Evolutionary conservation across 2,113 vertebrate genomes (phyloP), one percentile per base, ranked within the genome.

Genomic region (Dryoscopus gambensis): DNA sequence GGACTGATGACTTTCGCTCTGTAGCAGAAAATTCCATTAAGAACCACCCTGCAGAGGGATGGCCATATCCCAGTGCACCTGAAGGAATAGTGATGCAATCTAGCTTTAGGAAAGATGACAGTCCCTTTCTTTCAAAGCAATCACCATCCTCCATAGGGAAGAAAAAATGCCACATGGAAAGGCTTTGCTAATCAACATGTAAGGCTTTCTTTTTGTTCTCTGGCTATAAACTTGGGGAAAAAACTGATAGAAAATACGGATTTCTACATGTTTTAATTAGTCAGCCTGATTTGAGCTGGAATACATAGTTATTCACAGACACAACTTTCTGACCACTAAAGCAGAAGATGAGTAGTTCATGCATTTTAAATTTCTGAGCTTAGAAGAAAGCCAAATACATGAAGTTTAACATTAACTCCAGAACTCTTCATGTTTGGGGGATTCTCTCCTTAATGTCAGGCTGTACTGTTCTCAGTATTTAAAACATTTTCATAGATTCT

Each of bases 21-120:
- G 50, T 37, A 80, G 71, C 67, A 91, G 75, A 91, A 94, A 91
- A 91, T 74, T 84, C 71, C 44, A 56, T 80, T 83, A 93, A 80
- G 67, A 88, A 70, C 24, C 4, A 1, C 18, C 64, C 8, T 0
- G 8, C 31, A 84, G 75, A 65, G 33, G 27, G 24, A 40, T 1
- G 1, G 39, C 27, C 57, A 63, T 35, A 56, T 67, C 63, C 59
- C 59, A 35, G 37, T 10, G 50, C 47, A 70, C 33, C 52, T 59
- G 64, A 88, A 84, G 55, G 59, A 86, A 22, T 1, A 65, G 24
- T 17, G 87, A 62, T 53, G 49, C 19, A 52, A 30, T 30, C 39
- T 8, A 17, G 60, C 59, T 59, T 74, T 23, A 63, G 27, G 42
- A 83, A 78, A 47, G 39, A n/a, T n/a, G 50, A 76, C 1, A 4